These are phyloP conservation scores for Dendrocincla tyrannina DNA, from an alignment of 2,797 vertebrate genomes.

Conservation along the genomic window DNA sequence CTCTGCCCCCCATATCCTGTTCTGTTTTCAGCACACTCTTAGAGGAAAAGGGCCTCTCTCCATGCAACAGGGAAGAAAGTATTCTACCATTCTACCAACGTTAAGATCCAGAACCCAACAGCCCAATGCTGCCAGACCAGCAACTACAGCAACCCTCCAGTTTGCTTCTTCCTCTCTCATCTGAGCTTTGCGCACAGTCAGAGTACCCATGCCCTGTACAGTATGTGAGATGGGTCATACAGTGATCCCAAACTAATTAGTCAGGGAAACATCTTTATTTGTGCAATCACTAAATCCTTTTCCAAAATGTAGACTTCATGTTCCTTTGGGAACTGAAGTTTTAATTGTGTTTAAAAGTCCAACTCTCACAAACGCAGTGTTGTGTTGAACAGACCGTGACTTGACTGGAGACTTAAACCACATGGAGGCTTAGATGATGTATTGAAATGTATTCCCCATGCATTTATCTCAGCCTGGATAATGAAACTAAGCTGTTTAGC, in stretches of 20 bases:
- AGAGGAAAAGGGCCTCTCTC: not conserved
- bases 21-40: not conserved
- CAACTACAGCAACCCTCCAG: not conserved
- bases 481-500: constrained; percentile 55
- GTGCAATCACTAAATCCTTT: not conserved
- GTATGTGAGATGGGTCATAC: not conserved
- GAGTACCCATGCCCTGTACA: not conserved
- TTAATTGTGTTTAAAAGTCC: constrained; percentile 6
- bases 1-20: not conserved
- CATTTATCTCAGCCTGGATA: constrained; percentile 42
- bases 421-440: not conserved
- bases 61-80: not conserved
- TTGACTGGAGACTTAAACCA: constrained; percentile 17
- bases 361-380: not conserved
- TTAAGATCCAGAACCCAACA: not conserved
- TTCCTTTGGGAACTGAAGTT: not conserved
- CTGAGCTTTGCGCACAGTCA: not conserved
- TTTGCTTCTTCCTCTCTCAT: not conserved
- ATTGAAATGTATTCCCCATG: constrained; percentile 37
- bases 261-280: not conserved
- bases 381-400: not conserved
- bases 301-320: not conserved
- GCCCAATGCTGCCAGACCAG: not conserved
- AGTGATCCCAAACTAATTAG: not conserved
- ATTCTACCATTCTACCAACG: not conserved